phyloP scores from a whole-genome alignment of 2,888 invertebrate genomes.

The Oscheius sp. region DNA sequence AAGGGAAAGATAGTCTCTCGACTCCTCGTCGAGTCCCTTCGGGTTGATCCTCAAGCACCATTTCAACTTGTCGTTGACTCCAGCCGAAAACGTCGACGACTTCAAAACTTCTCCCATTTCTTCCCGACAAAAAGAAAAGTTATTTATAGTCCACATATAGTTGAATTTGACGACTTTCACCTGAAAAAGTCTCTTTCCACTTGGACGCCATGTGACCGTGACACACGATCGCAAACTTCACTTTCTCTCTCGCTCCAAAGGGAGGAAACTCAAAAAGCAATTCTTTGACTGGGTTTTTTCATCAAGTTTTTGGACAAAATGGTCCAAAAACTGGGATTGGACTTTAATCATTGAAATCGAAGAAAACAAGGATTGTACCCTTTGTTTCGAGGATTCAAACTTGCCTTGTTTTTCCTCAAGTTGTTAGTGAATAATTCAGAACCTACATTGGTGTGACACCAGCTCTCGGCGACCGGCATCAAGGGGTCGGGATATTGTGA shows the following conservation, averaged over 20 bases:
- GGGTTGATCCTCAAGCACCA: conserved; percentile 99
- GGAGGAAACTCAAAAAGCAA: conserved; percentile 1
- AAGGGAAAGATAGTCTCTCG: conserved; percentile 98
- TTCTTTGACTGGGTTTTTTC: neutral
- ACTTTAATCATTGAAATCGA: too few relatives aligned
- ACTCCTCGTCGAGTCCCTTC: conserved; percentile 94
- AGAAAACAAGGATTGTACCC: too few relatives aligned
- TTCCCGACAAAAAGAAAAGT: conserved; percentile 99
- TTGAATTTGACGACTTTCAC: conserved; percentile 99
- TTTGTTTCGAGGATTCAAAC: too few relatives aligned
- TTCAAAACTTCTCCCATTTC: conserved; percentile 99
- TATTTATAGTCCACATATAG: conserved; percentile 99
- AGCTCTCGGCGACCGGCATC: conserved; percentile 94
- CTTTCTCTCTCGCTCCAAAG: neutral
- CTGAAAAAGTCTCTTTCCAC: conserved; percentile 75
- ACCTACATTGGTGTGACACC: conserved; percentile 86
- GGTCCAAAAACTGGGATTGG: too few relatives aligned
- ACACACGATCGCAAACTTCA: neutral
- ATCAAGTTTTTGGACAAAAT: neutral
- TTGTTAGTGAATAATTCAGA: neutral
- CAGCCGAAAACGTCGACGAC: conserved; percentile 98
- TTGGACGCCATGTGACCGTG: conserved; percentile 10
- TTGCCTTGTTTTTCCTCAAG: neutral
- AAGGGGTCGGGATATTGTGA: conserved; percentile 43
- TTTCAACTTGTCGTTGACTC: conserved; percentile 98